Percentiles rank a stretch among this genome's conserved stretches.
Evolutionary conservation across 1,140 invertebrate species (phyloP).

Genomic region (Maconellicoccus hirsutus): DNA sequence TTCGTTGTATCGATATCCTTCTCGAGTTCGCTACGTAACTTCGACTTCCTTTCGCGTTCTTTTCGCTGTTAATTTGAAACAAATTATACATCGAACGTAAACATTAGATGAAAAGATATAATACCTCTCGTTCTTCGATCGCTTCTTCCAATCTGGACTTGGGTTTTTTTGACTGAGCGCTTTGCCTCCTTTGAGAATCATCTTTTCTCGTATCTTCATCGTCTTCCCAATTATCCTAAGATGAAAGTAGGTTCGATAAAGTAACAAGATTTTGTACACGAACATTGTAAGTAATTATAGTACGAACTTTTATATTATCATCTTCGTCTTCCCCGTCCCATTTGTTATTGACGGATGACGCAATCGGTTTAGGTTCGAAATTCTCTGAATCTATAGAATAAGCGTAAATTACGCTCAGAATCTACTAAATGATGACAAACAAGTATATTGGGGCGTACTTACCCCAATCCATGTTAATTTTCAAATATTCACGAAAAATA

Average conservation of each 20-base stretch:
- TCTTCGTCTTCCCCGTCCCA: slow-evolving; percentile 83
- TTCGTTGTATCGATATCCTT: slow-evolving; percentile 43
- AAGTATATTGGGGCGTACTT: background rate
- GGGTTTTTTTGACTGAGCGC: slow-evolving; percentile 41
- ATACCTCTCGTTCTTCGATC: slow-evolving; percentile 62
- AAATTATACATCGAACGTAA: slow-evolving; percentile 6
- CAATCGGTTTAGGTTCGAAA: background rate
- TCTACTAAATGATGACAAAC: background rate
- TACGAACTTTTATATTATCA: slow-evolving; percentile 65
- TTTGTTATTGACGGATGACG: slow-evolving; percentile 42
- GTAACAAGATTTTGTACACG: slow-evolving; percentile 24
- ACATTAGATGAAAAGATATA: slow-evolving; percentile 21
- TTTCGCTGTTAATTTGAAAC: background rate
- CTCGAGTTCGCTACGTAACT: slow-evolving; percentile 42
- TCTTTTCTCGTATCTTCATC: slow-evolving; percentile 35
- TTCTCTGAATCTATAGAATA: background rate
- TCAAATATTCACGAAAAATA: background rate
- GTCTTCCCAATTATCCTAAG: slow-evolving; percentile 71
- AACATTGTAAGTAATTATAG: background rate
- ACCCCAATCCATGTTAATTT: background rate
- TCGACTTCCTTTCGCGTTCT: slow-evolving; percentile 39
- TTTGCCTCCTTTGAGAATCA: slow-evolving; percentile 28
- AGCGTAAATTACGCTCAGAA: background rate
- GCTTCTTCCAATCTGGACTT: slow-evolving; percentile 58
- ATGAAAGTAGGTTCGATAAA: slow-evolving; percentile 21